phyloP scores from a whole-genome alignment of 2,888 invertebrate genomes.

The Leucophenga maculata region DNA sequence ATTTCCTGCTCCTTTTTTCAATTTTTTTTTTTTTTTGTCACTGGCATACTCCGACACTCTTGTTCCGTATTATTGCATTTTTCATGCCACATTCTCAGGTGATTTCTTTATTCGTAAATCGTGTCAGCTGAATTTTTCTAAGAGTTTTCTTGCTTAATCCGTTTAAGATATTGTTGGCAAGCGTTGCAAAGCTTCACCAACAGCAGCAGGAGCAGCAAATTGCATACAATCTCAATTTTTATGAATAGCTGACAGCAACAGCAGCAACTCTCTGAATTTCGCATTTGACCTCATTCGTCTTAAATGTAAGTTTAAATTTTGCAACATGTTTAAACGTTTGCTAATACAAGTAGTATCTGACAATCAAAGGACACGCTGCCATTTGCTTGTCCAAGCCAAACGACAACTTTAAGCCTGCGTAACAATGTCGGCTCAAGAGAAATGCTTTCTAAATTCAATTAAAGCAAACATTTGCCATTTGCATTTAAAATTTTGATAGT shows the following conservation, averaged over 20 bases:
- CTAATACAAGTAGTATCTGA: no score
- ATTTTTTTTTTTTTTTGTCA: background rate
- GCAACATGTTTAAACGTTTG: no score
- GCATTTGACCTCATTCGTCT: no score
- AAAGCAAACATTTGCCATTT: slow-evolving; percentile 49
- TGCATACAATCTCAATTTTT: background rate
- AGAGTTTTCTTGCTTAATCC: background rate
- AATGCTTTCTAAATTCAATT: slow-evolving; percentile 50
- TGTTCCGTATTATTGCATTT: background rate
- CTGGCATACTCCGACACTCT: background rate
- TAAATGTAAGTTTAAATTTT: no score
- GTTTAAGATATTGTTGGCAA: slow-evolving; percentile 7
- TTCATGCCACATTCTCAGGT: slow-evolving; percentile 1
- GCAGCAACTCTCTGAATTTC: no score
- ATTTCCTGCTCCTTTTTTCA: no score
- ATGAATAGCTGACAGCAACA: no score
- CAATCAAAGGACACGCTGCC: background rate
- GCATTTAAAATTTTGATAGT: slow-evolving; percentile 59
- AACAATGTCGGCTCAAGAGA: slow-evolving; percentile 12
- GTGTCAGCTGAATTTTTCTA: slow-evolving; percentile 19
- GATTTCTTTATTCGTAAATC: background rate
- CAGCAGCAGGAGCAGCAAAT: no score
- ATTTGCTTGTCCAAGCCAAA: background rate
- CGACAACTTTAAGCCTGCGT: background rate
- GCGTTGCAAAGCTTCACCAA: background rate